Conservation (phyloP, 2,888 invertebrate species). For the Synanthedon andrenaeformis region DNA sequence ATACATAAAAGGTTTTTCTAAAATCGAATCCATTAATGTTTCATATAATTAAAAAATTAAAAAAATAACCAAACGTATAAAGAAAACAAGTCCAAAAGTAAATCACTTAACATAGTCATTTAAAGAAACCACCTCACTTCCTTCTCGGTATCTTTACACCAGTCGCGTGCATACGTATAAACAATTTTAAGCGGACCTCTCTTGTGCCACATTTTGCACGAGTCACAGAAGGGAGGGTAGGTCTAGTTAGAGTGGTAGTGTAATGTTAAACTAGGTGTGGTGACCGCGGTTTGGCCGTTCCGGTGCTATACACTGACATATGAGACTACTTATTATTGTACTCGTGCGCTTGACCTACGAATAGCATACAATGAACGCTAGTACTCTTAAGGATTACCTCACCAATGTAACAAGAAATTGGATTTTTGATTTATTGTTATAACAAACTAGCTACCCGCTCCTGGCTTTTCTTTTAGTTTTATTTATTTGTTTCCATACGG, state of each 20-base stretch:
- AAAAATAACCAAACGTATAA: too few species aligned
- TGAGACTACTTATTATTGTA: constrained; percentile 38
- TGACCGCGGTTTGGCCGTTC: constrained; percentile 49
- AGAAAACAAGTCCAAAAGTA: too few species aligned
- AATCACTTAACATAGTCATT: background rate
- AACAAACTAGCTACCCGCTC: too few species aligned
- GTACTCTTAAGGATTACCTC: background rate
- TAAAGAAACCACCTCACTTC: background rate
- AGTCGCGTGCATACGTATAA: constrained; percentile 1
- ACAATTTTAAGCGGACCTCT: constrained; percentile 3
- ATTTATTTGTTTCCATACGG: too few species aligned
- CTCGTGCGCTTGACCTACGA: constrained; percentile 39
- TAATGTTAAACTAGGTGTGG: constrained; percentile 42
- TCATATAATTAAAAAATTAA: too few species aligned
- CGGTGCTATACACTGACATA: constrained; percentile 51
- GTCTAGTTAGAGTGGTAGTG: constrained; percentile 23
- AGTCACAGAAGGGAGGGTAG: constrained; percentile 5
- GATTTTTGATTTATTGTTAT: too few species aligned
- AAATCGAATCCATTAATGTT: too few species aligned
- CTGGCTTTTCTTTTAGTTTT: too few species aligned
- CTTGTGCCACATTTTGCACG: background rate
- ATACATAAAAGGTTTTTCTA: too few species aligned
- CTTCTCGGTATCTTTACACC: constrained; percentile 5
- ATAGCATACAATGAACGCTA: background rate
- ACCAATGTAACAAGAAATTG: too few species aligned